Evolutionary conservation across 2,888 invertebrate genomes (phyloP).

Genomic region (Tetragonula carbonaria): DNA sequence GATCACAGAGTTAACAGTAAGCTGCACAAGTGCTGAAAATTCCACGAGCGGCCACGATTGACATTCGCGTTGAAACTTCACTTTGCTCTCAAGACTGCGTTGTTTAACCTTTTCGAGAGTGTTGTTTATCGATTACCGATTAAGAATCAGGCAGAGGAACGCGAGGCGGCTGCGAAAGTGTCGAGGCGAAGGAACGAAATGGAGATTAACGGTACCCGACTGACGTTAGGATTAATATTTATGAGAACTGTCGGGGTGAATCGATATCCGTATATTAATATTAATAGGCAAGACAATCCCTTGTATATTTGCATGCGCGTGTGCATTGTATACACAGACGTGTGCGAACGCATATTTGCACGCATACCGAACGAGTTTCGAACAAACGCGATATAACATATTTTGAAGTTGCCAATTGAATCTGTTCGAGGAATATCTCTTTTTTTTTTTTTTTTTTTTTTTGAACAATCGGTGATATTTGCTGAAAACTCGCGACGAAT

Average conservation of each 20-base stretch:
- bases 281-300: constrained; percentile 56
- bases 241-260: constrained; percentile 52
- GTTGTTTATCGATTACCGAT: constrained; percentile 54
- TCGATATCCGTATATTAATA: constrained; percentile 65
- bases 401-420: no score
- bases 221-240: constrained; percentile 64
- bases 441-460: no score
- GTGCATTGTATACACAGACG: not conserved
- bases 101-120: not conserved
- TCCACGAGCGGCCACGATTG: not conserved
- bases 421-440: no score
- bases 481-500: no score
- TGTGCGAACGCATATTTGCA: not conserved
- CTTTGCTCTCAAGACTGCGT: not conserved
- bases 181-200: constrained; percentile 42
- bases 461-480: no score
- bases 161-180: not conserved
- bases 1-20: no score
- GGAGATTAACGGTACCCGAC: constrained; percentile 55
- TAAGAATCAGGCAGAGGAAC: not conserved
- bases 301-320: not conserved
- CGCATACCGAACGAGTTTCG: not conserved
- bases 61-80: not conserved
- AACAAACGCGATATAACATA: no score
- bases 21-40: not conserved